Evolutionary conservation across 2,797 vertebrate species (phyloP).

Genomic region (Tamandua tetradactyla): DNA sequence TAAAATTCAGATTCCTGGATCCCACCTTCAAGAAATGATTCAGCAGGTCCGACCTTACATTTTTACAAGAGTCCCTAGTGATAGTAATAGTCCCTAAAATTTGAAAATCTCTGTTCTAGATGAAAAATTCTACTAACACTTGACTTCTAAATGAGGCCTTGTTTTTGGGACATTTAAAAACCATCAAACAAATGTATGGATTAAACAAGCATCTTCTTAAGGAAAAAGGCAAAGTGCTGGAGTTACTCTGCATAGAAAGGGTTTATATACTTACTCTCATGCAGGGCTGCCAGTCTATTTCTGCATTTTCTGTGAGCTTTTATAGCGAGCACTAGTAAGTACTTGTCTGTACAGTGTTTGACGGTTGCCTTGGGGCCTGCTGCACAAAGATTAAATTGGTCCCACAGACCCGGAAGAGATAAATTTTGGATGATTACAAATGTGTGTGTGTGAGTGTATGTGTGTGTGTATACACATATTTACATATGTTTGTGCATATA

Average conservation of each 20-base stretch:
- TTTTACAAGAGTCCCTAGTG: neutral
- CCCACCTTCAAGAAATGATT: slow-evolving; percentile 10
- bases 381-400: slow-evolving; percentile 41
- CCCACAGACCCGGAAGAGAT: slow-evolving; percentile 17
- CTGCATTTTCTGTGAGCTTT: neutral
- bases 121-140: neutral
- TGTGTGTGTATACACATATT: neutral
- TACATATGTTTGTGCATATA: neutral
- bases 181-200: slow-evolving; percentile 1
- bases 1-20: slow-evolving; percentile 56
- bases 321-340: slow-evolving; percentile 21
- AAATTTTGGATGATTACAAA: slow-evolving; percentile 62
- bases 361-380: slow-evolving; percentile 1
- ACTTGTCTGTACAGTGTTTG: slow-evolving; percentile 26
- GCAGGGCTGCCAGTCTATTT: neutral
- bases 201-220: neutral
- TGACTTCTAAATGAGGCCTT: neutral
- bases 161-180: neutral
- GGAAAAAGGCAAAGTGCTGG: neutral
- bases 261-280: slow-evolving; percentile 1
- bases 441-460: neutral
- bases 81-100: neutral
- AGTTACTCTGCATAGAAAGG: neutral
- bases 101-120: slow-evolving; percentile 42
- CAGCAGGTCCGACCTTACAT: neutral